A percentile compares a stretch with the other conserved stretches of the same genome.
These are phyloP conservation scores for Gallinago nigripennis DNA, from an alignment of 2,797 vertebrate genomes.

Conservation along the genomic window DNA sequence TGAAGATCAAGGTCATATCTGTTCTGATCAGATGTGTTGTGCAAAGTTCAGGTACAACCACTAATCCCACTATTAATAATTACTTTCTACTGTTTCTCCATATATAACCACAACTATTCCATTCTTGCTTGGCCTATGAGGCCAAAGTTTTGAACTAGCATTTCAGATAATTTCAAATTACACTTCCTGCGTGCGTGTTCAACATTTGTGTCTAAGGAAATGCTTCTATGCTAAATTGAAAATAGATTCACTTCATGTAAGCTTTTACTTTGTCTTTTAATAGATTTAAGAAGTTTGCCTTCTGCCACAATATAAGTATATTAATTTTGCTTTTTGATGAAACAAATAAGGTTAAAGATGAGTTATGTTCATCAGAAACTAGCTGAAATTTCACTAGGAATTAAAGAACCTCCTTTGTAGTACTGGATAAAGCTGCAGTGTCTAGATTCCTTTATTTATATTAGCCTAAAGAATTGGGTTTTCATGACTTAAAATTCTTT, in stretches of 20 bases:
- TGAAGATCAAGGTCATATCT: background rate
- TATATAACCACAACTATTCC: background rate
- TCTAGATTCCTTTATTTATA: background rate
- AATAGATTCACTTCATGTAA: background rate
- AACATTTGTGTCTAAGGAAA: background rate
- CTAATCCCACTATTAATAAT: background rate
- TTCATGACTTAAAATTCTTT: background rate
- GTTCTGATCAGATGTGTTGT: background rate
- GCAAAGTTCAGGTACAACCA: background rate
- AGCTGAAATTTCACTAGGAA: background rate
- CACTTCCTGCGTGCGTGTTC: background rate
- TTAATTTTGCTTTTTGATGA: background rate
- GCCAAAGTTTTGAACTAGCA: background rate
- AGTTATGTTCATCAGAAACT: background rate
- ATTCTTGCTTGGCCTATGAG: background rate
- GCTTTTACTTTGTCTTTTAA: background rate
- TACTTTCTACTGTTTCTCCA: background rate
- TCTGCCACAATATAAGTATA: background rate
- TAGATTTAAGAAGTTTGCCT: background rate
- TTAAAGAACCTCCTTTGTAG: background rate
- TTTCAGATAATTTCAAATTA: background rate
- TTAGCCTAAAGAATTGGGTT: background rate
- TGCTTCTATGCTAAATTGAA: background rate
- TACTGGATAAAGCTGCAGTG: background rate
- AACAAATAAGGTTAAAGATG: background rate